Evolutionary conservation across 35 echinoderm and acorn worm species (phyloP), one percentile per base, ranked within the genome.

Genomic region (Lytechinus pictus): DNA sequence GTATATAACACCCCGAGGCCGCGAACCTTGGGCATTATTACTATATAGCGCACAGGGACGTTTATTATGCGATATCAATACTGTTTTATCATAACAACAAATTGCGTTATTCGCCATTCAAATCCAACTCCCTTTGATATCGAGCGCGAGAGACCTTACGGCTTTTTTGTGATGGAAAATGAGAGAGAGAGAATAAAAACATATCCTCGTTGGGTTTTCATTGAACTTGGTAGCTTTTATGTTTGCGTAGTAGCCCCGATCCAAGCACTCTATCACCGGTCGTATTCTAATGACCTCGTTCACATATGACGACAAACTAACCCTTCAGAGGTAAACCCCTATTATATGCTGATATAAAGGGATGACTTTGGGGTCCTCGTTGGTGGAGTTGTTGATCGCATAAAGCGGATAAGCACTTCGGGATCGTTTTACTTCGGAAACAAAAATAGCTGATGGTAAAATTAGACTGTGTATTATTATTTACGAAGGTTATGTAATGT

Each of bases 181-280:
- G 33, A 44, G 33, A 90, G n/a, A 54, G 52, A 9, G 11, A 10
- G 14, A 90, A 44, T 52, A 5, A 8, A 24, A 79, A 79, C 19
- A 79, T 79, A 55, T 55, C 29, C 92, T 33, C 92, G 54, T 53
- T 54, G 92, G 54, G 57, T 57, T 55, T 93, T 27, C 52, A 93
- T 27, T 57, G 92, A 93, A 93, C 92, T 93, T 93, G 52, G 92
- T 57, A 53, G 27, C 55, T 19, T n/a, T 93, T 93, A 54, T 93
- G 92, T 93, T 93, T 93, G 92, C 54, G 88, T 90, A 54, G 52
- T 90, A 90, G 88, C 52, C 88, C 88, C 9, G 29, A 90, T 52
- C 88, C 66, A 24, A n/a, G 16, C 6, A 79, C 66, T 79, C 66
- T 19, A 79, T 79, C 66, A 79, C 66, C 66, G n/a, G 66, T 79